Evolutionary conservation across 2,888 invertebrate genomes (phyloP), one percentile per base, ranked within the genome.

Genomic region (Drosophila formosana): DNA sequence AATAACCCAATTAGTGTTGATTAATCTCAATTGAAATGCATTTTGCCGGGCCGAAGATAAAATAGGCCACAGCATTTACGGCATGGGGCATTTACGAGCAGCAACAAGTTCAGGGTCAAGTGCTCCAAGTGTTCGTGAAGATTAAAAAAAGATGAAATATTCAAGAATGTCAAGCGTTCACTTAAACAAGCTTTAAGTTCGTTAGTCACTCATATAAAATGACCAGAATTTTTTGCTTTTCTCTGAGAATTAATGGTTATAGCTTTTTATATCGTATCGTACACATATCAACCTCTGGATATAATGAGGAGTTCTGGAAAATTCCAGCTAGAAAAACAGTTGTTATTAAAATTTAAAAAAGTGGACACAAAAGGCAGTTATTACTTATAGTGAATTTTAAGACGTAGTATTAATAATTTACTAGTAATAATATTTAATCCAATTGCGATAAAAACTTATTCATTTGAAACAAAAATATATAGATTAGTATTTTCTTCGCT

Each of bases 1-100:
- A 89, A 87, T 87, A 83, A 89, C 85, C 88, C 83, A 89, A 83
- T 83, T 83, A 83, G 85, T 56, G 66, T 73, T 89, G 89, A 83
- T 83, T 83, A 87, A 83, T 84, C 79, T 72, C 88, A 83, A 83
- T 83, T 83, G 89, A 87, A 83, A 89, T 83, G 83, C 89, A 87
- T 87, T 89, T 72, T 60, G 57, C 62, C 32, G 34, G 62, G 3
- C 67, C 43, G 32, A 23, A 69, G 65, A 58, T 37, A 50, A 69
- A 67, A 70, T 64, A 32, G 34, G 39, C 32, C 43, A 62, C 26
- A 26, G 51, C 18, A 28, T 47, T 28, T 28, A 47, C n/a, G 37
- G 11, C 39, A 23, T 46, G 39, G n/a, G 28, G 39, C 5, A 49
- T 30, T 32, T 30, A 49, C 28, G 6, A 39, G 39, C 9, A 39